Evolutionary conservation across 2,113 vertebrate genomes (phyloP), one percentile per base, ranked within the genome.

Genomic region (Phrynosoma blainvillii): DNA sequence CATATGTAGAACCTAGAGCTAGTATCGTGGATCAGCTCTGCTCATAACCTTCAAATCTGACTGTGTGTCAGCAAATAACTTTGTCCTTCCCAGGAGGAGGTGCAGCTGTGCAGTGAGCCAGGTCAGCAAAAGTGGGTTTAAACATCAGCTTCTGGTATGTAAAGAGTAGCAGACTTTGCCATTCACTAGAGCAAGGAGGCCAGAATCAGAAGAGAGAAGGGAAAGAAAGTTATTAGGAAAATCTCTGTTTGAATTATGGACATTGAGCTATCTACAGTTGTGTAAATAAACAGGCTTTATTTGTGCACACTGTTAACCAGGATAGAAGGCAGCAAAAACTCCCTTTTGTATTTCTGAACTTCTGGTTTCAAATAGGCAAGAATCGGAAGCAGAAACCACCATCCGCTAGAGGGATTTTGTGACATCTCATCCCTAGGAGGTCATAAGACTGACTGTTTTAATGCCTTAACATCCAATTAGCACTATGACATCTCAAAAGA

Each of bases 111-210:
- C 68, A 11, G 32, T 62, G 36, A 62, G 73, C 83, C 90, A 94
- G 91, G 94, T 92, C 92, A 91, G 65, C 59, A 92, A 66, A 84
- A 89, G 59, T 52, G 83, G 81, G 89, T 92, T 42, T 85, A 77
- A 94, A 92, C 89, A 94, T 93, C 79, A 94, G 90, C 20, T 94
- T 84, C 87, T 93, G 92, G 87, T 89, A 94, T 92, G 90, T 82
- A 88, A 94, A 95, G 59, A 89, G 87, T 89, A 94, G 92, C 91
- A 95, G 92, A 86, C 88, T 83, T 89, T 18, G 30, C 80, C 89
- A 74, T 87, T 95, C 91, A 92, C 91, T 91, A 92, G 86, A 94
- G 88, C 65, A 80, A 74, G 1, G 85, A 73, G 84, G 91, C 90
- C 93, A 93, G 68, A 11, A 27, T 70, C 12, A 27, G 66, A 11